phyloP scores from a whole-genome alignment of 2,113 vertebrate species.

The Myodes glareolus region DNA sequence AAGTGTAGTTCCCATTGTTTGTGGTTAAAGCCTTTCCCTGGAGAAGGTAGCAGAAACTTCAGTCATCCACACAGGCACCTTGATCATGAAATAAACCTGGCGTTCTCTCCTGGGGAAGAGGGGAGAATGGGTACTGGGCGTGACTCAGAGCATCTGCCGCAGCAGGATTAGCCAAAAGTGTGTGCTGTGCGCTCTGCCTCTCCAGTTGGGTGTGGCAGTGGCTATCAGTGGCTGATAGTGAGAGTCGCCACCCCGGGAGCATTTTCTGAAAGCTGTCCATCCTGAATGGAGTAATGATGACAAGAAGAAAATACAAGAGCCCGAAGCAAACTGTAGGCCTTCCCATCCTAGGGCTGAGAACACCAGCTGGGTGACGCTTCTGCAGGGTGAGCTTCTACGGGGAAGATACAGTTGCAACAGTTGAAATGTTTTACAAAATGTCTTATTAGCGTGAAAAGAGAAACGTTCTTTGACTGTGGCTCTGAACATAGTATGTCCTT shows the following conservation, averaged over 20 bases:
- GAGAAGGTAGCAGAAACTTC: background rate
- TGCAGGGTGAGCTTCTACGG: no score
- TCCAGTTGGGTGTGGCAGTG: background rate
- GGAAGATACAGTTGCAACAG: background rate
- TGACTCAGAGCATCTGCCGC: background rate
- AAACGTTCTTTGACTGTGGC: background rate
- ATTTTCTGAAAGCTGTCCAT: background rate
- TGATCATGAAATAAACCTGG: background rate
- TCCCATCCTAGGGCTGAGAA: background rate
- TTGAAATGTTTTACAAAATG: background rate
- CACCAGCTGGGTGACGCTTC: no score
- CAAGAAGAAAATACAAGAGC: background rate
- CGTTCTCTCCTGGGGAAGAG: background rate
- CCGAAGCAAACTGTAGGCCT: background rate
- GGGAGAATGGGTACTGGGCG: background rate
- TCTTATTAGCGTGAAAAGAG: background rate
- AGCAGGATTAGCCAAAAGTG: background rate
- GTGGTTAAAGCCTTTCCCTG: background rate
- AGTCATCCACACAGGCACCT: background rate
- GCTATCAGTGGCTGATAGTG: background rate
- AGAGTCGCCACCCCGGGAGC: background rate
- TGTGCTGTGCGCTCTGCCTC: rapidly evolving
- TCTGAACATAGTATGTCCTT: background rate
- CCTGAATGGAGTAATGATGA: background rate
- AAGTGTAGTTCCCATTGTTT: background rate